Conservation (phyloP, 1,140 invertebrate species). For the Brevipalpus yothersi region DNA sequence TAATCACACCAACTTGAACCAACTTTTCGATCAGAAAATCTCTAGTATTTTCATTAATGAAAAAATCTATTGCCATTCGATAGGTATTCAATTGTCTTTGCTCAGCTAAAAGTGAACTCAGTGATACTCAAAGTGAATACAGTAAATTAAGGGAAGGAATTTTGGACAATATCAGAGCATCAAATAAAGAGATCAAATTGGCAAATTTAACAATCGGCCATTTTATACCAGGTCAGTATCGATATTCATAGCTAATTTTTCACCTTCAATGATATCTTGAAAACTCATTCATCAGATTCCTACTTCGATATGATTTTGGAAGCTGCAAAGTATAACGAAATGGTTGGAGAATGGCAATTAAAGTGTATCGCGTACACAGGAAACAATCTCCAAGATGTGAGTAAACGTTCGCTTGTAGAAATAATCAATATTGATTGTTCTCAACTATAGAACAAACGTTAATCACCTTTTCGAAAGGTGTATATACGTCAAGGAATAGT, state of each 20-base stretch:
- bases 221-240: conserved; percentile 42
- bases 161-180: conserved; percentile 64
- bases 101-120: conserved; percentile 61
- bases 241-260: not conserved
- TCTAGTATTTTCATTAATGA: not conserved
- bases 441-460: not conserved
- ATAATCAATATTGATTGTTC: not conserved
- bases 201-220: conserved; percentile 54
- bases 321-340: conserved; percentile 88
- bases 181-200: conserved; percentile 68
- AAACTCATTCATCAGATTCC: not conserved
- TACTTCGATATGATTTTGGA: conserved; percentile 63
- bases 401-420: not conserved
- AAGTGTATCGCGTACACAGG: conserved; percentile 88
- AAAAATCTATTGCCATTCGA: not conserved
- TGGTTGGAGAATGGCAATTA: conserved; percentile 85
- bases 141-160: conserved; percentile 87
- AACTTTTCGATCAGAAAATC: not conserved
- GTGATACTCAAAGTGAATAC: conserved; percentile 73
- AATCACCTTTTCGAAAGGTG: not conserved
- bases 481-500: no score
- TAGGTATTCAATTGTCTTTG: conserved; percentile 47
- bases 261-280: not conserved
- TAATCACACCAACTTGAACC: not conserved
- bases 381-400: conserved; percentile 73